Percentiles rank a stretch among this genome's conserved stretches.
phyloP scores from a whole-genome alignment of 2,113 vertebrate genomes.

The Cephalopterus ornatus region DNA sequence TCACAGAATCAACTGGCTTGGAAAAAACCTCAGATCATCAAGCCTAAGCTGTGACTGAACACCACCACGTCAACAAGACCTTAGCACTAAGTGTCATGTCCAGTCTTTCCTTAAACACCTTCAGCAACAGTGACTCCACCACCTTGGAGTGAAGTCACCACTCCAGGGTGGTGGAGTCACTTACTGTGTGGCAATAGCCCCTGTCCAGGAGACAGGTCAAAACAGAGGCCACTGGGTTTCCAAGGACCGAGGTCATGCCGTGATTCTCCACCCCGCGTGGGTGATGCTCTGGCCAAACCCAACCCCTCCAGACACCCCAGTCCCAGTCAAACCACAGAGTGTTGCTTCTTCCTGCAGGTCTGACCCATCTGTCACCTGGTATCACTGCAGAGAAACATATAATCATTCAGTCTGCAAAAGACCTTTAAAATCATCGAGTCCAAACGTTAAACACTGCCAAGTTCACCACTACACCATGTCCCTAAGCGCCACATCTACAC shows the following conservation, averaged over 20 bases:
- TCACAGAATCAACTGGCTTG: neutral
- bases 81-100: neutral
- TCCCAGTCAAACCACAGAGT: rapidly evolving
- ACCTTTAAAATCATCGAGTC: neutral
- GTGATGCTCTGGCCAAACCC: neutral
- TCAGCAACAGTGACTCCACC: neutral
- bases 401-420: neutral
- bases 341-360: neutral
- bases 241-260: rapidly evolving
- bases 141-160: neutral
- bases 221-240: rapidly evolving
- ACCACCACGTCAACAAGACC: neutral
- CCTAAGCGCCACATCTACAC: neutral
- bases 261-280: neutral
- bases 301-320: neutral
- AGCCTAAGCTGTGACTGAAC: neutral
- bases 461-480: neutral
- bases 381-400: neutral
- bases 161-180: neutral
- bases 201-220: too few species aligned
- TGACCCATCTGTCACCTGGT: neutral
- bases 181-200: neutral
- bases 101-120: neutral
- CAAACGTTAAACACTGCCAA: neutral
- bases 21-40: neutral